Percentiles rank a stretch among this genome's conserved stretches.
These are phyloP conservation scores for Podarcis raffonei DNA, from an alignment of 2,113 vertebrate genomes.

Conservation along the genomic window DNA sequence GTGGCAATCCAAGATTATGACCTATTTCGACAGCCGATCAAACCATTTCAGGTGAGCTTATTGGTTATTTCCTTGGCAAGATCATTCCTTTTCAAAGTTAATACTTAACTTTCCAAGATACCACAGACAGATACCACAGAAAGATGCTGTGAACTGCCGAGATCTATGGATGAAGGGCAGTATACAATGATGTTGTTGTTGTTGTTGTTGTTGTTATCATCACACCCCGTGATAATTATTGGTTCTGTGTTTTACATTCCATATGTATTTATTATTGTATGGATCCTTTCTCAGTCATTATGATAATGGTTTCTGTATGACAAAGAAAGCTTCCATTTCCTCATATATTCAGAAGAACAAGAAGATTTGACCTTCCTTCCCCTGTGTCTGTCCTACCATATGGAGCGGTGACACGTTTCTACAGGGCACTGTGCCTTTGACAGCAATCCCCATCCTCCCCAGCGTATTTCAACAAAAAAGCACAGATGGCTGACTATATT, in stretches of 20 bases:
- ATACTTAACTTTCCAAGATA: neutral
- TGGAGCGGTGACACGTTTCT: constrained; percentile 17
- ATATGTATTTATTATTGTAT: neutral
- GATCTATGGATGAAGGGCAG: no score
- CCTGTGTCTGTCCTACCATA: constrained; percentile 28
- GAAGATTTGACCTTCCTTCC: constrained; percentile 7
- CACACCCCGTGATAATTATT: neutral
- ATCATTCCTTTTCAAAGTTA: neutral
- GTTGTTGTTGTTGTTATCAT: no score
- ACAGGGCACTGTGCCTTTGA: neutral
- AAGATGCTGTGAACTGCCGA: no score
- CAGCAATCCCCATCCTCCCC: constrained; percentile 25
- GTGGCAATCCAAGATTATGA: constrained; percentile 67
- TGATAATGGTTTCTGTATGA: neutral
- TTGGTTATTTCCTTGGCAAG: neutral
- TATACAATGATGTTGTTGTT: no score
- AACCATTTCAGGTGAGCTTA: constrained; percentile 78
- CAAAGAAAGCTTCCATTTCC: neutral
- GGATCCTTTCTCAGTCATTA: neutral
- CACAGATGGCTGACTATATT: constrained; percentile 29
- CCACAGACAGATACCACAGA: no score
- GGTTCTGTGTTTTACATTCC: neutral
- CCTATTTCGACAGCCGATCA: constrained; percentile 73
- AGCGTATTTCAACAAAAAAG: constrained; percentile 7
- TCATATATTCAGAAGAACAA: neutral